These are phyloP conservation scores for Eumacrocentrus americanus DNA, from an alignment of 2,888 invertebrate genomes.

Conservation along the genomic window DNA sequence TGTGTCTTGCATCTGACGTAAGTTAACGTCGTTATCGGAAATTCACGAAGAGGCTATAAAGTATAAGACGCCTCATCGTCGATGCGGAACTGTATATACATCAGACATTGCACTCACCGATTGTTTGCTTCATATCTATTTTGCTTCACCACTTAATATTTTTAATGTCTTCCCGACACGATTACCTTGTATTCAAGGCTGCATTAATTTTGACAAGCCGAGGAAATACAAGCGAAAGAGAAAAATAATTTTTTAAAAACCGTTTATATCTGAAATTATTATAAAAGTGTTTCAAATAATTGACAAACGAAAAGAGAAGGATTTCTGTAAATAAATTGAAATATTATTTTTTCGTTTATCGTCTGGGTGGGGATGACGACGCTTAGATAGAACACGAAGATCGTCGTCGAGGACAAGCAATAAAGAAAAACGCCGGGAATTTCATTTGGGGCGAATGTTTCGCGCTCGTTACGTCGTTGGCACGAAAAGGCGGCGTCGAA, in stretches of 20 bases:
- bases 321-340: too few relatives aligned
- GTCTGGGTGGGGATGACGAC: not conserved
- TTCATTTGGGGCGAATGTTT: conserved; percentile 54
- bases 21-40: conserved; percentile 33
- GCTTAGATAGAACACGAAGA: conserved; percentile 23
- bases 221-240: too few relatives aligned
- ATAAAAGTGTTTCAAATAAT: too few relatives aligned
- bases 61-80: conserved; percentile 34
- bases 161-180: too few relatives aligned
- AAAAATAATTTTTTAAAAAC: too few relatives aligned
- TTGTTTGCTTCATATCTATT: not conserved
- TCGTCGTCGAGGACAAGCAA: conserved; percentile 5
- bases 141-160: too few relatives aligned
- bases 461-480: conserved; percentile 48
- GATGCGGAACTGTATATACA: conserved; percentile 21
- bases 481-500: conserved; percentile 28
- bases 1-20: conserved; percentile 10
- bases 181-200: too few relatives aligned
- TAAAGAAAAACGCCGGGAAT: conserved; percentile 42
- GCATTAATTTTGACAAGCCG: too few relatives aligned
- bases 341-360: too few relatives aligned
- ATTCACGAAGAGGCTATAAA: conserved; percentile 34
- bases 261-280: too few relatives aligned
- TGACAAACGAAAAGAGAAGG: too few relatives aligned
- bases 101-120: not conserved